Evolutionary conservation across 1,140 invertebrate species (phyloP), one percentile per base, ranked within the genome.

Genomic region (Antheraea pernyi): DNA sequence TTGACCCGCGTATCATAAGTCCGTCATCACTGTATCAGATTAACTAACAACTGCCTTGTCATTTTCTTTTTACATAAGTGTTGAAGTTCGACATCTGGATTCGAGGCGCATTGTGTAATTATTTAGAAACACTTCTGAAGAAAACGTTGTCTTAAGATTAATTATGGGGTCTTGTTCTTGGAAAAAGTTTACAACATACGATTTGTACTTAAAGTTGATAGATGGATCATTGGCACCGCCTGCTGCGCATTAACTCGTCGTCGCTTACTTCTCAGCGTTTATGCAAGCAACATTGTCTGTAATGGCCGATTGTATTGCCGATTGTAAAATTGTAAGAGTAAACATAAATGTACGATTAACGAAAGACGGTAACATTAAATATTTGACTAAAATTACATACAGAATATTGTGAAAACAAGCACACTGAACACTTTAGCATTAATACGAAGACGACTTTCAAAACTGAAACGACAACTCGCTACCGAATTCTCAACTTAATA

Each of bases 361-460:
- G 39, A 42, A 42, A 53, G 0, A n/a, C 11, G n/a, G n/a, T n/a
- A n/a, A 53, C 6, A 13, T 16, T 16, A 53, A 53, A 16, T 53
- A 53, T 16, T 53, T 53, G 4, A 16, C 13, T 16, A 16, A 60
- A 61, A 68, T 59, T 39, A 53, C 59, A 48, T 68, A 53, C 46
- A 64, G 64, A 63, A 62, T 46, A 53, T 13, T 30, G 61, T 69
- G 46, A 69, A 64, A 68, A 69, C 46, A 69, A 64, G 39, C 19
- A 64, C 61, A 69, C 58, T 48, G 63, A 69, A 19, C 37, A 65
- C 68, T 65, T 65, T 37, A 37, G 48, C 65, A 19, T 70, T 60
- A 69, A 67, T 59, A 19, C 22, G 61, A 8, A 37, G 68, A 46
- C 48, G 63, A 69, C 61, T 69, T 69, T 69, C 61, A 64, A 69